A percentile compares a stretch with the other conserved stretches of the same genome.
Evolutionary conservation across 2,797 vertebrate genomes (phyloP).

Genomic region (Gymnothorax javanicus): DNA sequence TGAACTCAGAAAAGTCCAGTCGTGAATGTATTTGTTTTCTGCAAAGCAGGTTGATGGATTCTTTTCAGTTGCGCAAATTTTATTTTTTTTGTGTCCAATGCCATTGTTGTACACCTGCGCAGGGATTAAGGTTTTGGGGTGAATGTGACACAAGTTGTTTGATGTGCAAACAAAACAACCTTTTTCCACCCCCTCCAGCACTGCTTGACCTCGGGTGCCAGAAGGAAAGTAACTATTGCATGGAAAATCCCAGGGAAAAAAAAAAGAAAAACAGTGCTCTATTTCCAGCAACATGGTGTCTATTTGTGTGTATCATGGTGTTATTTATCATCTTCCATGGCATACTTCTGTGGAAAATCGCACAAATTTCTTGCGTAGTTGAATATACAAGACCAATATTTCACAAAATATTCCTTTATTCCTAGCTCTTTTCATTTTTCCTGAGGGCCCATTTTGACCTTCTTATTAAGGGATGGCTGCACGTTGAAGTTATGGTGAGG

Average conservation of each 20-base stretch:
- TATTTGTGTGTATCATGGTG: slow-evolving; percentile 37
- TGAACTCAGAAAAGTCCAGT: slow-evolving; percentile 21
- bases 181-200: slow-evolving; percentile 64
- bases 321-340: slow-evolving; percentile 55
- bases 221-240: slow-evolving; percentile 62
- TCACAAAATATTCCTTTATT: background rate
- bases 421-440: background rate
- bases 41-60: slow-evolving; percentile 34
- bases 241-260: slow-evolving; percentile 60
- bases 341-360: background rate
- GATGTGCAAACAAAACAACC: slow-evolving; percentile 65
- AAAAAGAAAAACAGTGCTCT: slow-evolving; percentile 30
- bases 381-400: background rate
- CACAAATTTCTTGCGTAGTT: background rate
- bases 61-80: slow-evolving; percentile 3
- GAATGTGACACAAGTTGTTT: slow-evolving; percentile 71
- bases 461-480: background rate
- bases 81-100: slow-evolving; percentile 38
- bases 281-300: slow-evolving; percentile 30
- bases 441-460: background rate
- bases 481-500: background rate
- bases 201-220: slow-evolving; percentile 49
- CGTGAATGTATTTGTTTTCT: slow-evolving; percentile 33
- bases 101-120: slow-evolving; percentile 36
- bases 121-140: slow-evolving; percentile 45